These are phyloP conservation scores for Geotrupes spiniger DNA, from an alignment of 2,888 invertebrate species.

Conservation along the genomic window DNA sequence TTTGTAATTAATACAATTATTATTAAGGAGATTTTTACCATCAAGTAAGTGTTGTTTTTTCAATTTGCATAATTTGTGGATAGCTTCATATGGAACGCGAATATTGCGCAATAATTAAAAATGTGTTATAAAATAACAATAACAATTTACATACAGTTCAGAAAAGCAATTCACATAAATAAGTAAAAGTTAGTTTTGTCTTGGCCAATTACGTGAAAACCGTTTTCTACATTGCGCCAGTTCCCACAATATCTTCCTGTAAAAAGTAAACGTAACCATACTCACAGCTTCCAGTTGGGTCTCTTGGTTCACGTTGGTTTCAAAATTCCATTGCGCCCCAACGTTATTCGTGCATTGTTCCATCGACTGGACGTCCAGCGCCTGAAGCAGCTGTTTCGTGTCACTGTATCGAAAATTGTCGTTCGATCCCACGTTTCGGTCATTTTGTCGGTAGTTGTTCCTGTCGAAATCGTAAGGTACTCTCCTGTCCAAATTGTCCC, in stretches of 20 bases:
- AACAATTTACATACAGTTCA: too few relatives aligned
- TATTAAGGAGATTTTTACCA: too few relatives aligned
- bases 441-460: too few relatives aligned
- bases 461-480: conserved; percentile 14
- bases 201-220: conserved; percentile 13
- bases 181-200: too few relatives aligned
- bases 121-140: too few relatives aligned
- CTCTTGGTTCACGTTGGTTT: conserved; percentile 80
- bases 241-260: conserved; percentile 5
- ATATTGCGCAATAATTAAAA: too few relatives aligned
- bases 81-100: too few relatives aligned
- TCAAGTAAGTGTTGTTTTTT: too few relatives aligned
- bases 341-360: conserved; percentile 82
- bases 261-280: conserved; percentile 35
- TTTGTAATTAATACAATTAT: too few relatives aligned
- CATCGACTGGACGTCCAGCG: conserved; percentile 72
- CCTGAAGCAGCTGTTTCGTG: conserved; percentile 60
- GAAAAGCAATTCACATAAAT: too few relatives aligned
- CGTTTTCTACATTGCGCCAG: conserved; percentile 10
- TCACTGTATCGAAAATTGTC: conserved; percentile 36
- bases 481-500: conserved; percentile 13
- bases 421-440: conserved; percentile 36
- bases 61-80: too few relatives aligned
- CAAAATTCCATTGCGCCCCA: conserved; percentile 86
- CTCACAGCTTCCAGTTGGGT: conserved; percentile 83